Conservation (phyloP, 1,140 invertebrate species). For the Archivesica marissinica region DNA sequence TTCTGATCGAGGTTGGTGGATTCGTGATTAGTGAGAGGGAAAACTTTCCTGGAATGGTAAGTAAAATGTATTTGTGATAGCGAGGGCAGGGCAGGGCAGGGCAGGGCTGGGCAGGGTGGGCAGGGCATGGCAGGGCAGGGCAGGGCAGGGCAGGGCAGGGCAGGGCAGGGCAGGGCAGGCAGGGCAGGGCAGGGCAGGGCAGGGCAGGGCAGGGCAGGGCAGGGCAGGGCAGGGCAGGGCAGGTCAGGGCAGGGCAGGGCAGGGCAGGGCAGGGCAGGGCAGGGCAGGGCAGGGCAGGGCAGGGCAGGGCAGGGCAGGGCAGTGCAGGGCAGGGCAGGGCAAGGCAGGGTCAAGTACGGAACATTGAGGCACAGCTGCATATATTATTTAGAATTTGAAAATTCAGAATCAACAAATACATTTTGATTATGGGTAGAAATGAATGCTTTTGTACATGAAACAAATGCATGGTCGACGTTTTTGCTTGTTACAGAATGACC, state of each 20-base stretch:
- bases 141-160: not conserved
- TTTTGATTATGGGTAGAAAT: no score
- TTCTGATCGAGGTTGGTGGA: slow-evolving; percentile 30
- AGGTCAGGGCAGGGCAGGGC: no score
- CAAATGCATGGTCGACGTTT: not conserved
- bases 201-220: no score
- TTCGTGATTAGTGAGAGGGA: slow-evolving; percentile 38
- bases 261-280: no score
- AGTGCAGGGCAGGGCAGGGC: not conserved
- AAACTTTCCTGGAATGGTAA: slow-evolving; percentile 52
- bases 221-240: no score
- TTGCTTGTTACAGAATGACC: slow-evolving; percentile 59
- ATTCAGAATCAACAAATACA: no score
- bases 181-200: no score
- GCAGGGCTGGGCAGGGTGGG: no score
- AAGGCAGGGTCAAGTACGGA: no score
- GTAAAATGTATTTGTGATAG: not conserved
- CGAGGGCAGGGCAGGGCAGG: not conserved
- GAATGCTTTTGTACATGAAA: not conserved
- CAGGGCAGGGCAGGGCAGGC: not conserved
- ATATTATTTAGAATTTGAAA: no score
- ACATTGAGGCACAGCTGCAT: no score
- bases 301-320: not conserved
- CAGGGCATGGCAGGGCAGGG: not conserved
- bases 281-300: no score